Evolutionary conservation across 2,797 vertebrate genomes (phyloP).

Genomic region (Myotis myotis): DNA sequence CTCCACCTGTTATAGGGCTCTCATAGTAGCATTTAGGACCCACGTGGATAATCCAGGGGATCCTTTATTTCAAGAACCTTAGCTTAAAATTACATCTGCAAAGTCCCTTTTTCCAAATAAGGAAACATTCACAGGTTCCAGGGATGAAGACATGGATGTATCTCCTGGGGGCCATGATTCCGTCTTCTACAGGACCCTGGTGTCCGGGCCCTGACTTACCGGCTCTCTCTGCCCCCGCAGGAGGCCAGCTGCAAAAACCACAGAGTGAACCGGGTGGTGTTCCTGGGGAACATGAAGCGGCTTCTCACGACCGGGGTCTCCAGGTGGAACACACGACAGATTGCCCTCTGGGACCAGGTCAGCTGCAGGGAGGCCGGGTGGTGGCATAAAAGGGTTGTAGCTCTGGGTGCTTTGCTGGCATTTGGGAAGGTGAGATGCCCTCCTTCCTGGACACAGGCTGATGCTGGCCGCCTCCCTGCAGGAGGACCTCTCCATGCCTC

Average conservation of each 20-base stretch:
- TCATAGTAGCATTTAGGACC: background rate
- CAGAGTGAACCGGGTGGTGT: slow-evolving; percentile 95
- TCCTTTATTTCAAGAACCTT: background rate
- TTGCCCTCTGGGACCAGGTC: slow-evolving; percentile 99
- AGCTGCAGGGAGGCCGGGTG: slow-evolving; percentile 36
- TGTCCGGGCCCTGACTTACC: background rate
- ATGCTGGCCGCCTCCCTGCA: slow-evolving; percentile 66
- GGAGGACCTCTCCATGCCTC: slow-evolving; percentile 96
- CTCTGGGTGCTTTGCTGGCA: background rate
- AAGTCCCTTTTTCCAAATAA: background rate
- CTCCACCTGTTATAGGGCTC: background rate
- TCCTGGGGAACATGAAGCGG: slow-evolving; percentile 95
- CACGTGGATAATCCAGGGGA: background rate
- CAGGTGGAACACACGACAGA: slow-evolving; percentile 98
- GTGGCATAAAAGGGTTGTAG: accelerated
- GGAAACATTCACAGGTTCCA: background rate
- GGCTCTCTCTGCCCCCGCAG: slow-evolving; percentile 80
- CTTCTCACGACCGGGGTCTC: slow-evolving; percentile 97
- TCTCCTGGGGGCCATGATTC: background rate
- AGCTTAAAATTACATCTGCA: background rate
- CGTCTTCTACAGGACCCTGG: background rate
- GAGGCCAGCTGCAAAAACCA: slow-evolving; percentile 97
- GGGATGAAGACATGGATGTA: accelerated
- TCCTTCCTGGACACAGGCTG: background rate
- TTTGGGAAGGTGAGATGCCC: accelerated